Conservation (phyloP, 2,113 vertebrate genomes). For the Lophochroa leadbeateri region DNA sequence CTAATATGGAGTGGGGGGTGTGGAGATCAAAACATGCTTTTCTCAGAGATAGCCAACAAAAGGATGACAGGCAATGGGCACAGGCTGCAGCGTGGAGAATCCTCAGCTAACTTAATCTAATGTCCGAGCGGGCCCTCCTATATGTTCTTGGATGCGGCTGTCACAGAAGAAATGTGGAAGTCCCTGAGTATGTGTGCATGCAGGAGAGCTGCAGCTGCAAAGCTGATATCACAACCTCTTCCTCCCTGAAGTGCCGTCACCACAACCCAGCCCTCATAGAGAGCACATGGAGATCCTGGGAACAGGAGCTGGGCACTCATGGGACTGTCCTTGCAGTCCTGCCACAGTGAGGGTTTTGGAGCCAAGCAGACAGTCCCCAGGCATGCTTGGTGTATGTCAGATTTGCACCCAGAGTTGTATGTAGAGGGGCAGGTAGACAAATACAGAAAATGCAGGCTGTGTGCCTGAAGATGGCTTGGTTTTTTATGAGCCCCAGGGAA, state of each 20-base stretch:
- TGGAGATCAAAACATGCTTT: not conserved
- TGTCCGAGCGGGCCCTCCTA: not conserved
- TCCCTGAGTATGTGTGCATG: too few species aligned
- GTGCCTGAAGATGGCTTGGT: not conserved
- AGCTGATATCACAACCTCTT: not conserved
- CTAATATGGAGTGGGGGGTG: accelerated
- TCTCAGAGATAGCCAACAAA: not conserved
- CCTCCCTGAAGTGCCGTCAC: not conserved
- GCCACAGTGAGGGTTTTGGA: not conserved
- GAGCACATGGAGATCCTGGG: not conserved
- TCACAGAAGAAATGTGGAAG: not conserved
- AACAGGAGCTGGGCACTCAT: not conserved
- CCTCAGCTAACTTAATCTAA: not conserved
- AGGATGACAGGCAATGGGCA: not conserved
- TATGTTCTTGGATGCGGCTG: not conserved
- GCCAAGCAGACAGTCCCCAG: not conserved
- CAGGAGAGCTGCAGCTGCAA: not conserved
- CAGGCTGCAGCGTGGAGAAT: not conserved
- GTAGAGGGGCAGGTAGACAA: not conserved
- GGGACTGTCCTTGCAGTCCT: not conserved
- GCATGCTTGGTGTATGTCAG: not conserved
- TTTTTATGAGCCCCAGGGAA: not conserved
- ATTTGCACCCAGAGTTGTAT: not conserved
- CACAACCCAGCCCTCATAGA: not conserved
- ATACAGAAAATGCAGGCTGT: not conserved